Evolutionary conservation across 1,140 invertebrate genomes (phyloP).

Genomic region (Wiebesia pumilae): DNA sequence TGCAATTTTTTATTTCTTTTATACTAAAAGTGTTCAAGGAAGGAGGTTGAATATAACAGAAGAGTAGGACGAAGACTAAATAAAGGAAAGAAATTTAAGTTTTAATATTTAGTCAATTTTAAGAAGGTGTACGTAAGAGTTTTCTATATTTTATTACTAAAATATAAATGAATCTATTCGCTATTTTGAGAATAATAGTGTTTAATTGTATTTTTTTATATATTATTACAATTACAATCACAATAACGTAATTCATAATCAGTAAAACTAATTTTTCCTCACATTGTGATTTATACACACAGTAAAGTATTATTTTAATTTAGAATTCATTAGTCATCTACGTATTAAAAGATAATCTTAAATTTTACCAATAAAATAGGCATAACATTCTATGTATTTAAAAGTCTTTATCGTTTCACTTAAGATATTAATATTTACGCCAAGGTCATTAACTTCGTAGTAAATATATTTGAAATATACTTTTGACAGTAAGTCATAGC

Average conservation of each 20-base stretch:
- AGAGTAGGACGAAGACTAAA: too few relatives aligned
- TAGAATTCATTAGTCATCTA: background rate
- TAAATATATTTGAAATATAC: too few relatives aligned
- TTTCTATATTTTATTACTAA: background rate
- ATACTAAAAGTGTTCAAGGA: background rate
- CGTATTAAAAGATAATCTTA: background rate
- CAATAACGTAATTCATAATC: background rate
- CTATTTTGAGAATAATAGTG: background rate
- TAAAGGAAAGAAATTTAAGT: background rate
- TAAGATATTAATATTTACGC: too few relatives aligned
- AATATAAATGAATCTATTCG: background rate
- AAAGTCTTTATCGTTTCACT: background rate
- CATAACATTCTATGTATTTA: background rate
- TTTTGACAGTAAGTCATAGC: background rate
- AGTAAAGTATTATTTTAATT: conserved; percentile 4
- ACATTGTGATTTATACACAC: background rate
- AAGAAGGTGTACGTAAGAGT: background rate
- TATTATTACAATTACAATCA: background rate
- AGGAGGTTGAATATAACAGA: too few relatives aligned
- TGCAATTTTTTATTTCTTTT: background rate
- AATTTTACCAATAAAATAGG: conserved; percentile 4
- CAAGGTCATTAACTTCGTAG: conserved; percentile 5
- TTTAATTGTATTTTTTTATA: background rate
- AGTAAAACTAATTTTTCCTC: background rate
- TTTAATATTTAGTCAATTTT: background rate